Evolutionary conservation across 2,797 vertebrate genomes (phyloP), one percentile per base, ranked within the genome.

Genomic region (Sitta carolinensis): DNA sequence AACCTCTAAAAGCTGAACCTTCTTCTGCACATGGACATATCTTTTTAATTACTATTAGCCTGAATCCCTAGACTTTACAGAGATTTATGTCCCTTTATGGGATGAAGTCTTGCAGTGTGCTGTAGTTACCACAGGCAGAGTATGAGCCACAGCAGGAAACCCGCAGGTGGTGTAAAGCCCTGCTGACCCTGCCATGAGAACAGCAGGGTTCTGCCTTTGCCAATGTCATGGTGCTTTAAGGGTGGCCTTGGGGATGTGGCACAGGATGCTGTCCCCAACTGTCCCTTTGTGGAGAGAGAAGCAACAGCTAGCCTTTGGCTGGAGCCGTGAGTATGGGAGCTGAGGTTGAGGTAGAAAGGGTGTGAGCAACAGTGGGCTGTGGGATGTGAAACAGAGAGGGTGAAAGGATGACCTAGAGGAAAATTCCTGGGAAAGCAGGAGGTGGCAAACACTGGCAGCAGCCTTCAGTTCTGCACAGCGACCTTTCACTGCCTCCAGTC

Each of bases 11-110:
- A 90, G 66, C 16, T 59, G 77, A 94, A 79, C 36, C 14, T 45
- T 79, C 67, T 82, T 87, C 74, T 76, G 50, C 52, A 59, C 16
- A 26, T 5, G 16, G 70, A 79, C 67, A 76, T 79, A 88, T 67
- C 70, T 93, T 93, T 96, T 79, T 69, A 89, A 90, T 89, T 89
- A 79, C 61, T 90, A 59, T 76, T 90, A 76, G 74, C 7, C 34
- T 30, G 55, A 75, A 84, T 94, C 55, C 72, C 30, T 82, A 67
- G 64, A 67, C 32, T 58, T 92, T 50, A 20, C 0, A 1, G 50
- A 79, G 67, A 80, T 95, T 93, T 93, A 89, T 51, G 18, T 16
- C 21, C 32, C 50, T 94, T 82, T 84, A 69, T 89, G 48, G 47
- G 38, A 50, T 2, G 30, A 32, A 92, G 57, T 3, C 34, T 89